These are phyloP conservation scores for Aleiodes testaceus DNA, from an alignment of 2,888 invertebrate genomes.

Conservation along the genomic window DNA sequence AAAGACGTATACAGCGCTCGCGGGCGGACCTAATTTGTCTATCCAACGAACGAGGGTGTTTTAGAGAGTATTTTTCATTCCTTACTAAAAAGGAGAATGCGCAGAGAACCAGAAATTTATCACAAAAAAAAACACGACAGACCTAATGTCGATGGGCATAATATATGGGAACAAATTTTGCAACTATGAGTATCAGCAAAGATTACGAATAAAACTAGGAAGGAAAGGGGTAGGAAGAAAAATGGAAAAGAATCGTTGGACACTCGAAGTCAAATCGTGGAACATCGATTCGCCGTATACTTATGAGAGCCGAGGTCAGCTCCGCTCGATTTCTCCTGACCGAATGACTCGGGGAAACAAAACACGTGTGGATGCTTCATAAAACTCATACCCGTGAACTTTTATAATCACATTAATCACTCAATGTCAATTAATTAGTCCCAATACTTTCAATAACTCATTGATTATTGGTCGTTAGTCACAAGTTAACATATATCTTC, in stretches of 20 bases:
- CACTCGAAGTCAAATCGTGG: constrained; percentile 32
- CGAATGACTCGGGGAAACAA: constrained; percentile 45
- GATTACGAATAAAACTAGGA: not conserved
- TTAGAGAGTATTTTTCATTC: constrained; percentile 2
- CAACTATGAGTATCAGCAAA: not conserved
- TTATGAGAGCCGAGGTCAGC: constrained; percentile 44
- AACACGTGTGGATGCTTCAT: constrained; percentile 43
- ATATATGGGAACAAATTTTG: not conserved
- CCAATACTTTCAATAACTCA: not conserved
- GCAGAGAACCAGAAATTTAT: not conserved
- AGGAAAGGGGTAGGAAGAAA: not conserved
- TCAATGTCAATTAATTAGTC: constrained; percentile 4
- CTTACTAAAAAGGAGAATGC: not conserved
- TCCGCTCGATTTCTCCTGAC: constrained; percentile 42
- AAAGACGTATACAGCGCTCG: not conserved
- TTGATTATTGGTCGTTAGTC: not conserved
- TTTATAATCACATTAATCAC: not conserved
- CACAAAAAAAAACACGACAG: no score
- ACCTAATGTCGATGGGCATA: no score
- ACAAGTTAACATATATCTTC: constrained; percentile 6
- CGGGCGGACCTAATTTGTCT: constrained; percentile 26
- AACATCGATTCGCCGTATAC: constrained; percentile 38
- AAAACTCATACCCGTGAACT: constrained; percentile 36
- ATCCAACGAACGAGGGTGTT: not conserved
- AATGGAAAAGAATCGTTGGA: not conserved